Conservation (phyloP, 1,140 invertebrate genomes). For the Drosophila nannoptera region DNA sequence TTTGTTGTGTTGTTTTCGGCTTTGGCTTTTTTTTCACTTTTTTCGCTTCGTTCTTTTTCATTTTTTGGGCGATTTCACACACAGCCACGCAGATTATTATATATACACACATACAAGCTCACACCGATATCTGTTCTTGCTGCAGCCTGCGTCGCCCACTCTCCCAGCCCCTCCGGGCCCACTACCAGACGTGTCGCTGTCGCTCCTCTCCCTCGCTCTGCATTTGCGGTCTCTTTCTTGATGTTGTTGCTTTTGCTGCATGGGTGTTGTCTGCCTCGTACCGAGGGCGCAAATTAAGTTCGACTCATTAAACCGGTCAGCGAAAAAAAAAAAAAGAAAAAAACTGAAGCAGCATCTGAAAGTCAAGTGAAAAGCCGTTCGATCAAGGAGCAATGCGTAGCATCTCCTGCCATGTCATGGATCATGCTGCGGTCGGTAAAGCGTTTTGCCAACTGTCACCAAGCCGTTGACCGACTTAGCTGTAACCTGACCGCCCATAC, state of each 20-base stretch:
- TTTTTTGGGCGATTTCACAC: conserved; percentile 55
- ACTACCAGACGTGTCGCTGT: conserved; percentile 52
- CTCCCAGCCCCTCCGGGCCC: conserved; percentile 22
- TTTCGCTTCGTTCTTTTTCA: conserved; percentile 38
- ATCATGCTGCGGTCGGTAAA: conserved; percentile 50
- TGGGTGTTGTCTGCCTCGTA: conserved; percentile 72
- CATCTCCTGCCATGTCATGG: conserved; percentile 12
- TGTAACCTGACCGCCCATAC: conserved; percentile 53
- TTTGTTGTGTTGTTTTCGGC: conserved; percentile 60
- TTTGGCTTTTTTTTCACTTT: too few relatives aligned
- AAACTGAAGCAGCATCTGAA: conserved; percentile 54
- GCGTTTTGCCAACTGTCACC: conserved; percentile 50
- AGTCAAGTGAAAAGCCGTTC: conserved; percentile 44
- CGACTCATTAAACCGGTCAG: conserved; percentile 70
- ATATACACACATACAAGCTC: conserved; percentile 51
- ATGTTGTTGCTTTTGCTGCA: conserved; percentile 14
- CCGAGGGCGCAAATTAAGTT: conserved; percentile 71
- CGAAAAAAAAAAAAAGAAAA: too few relatives aligned
- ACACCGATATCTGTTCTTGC: conserved; percentile 49
- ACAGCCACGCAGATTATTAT: too few relatives aligned
- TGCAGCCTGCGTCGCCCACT: conserved; percentile 57
- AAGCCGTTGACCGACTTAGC: conserved; percentile 73
- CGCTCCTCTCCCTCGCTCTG: conserved; percentile 12
- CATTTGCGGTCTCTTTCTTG: conserved; percentile 19
- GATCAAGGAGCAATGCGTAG: conserved; percentile 39